phyloP scores from a whole-genome alignment of 2,797 vertebrate genomes.

The Acipenser transmontanus region DNA sequence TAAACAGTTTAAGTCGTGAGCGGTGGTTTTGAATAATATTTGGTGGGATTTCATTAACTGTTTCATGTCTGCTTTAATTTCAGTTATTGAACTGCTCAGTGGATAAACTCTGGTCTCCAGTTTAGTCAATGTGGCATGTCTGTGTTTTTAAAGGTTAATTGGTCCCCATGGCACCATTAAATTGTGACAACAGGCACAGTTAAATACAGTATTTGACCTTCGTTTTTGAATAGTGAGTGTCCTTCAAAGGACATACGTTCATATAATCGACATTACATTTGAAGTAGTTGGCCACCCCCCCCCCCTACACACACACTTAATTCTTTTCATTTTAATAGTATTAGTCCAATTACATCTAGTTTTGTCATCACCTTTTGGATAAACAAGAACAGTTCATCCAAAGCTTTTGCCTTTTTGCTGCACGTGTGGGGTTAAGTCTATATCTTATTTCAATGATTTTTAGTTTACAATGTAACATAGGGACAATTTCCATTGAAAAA shows the following conservation, averaged over 20 bases:
- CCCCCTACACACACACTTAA: no score
- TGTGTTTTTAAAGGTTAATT: constrained; percentile 1
- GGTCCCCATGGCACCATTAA: not conserved
- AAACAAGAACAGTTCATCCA: no score
- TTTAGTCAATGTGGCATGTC: not conserved
- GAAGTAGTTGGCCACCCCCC: not conserved
- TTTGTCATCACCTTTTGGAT: no score
- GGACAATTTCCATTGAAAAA: no score
- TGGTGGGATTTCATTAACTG: not conserved
- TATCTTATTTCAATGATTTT: no score
- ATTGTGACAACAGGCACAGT: not conserved
- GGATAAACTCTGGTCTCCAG: not conserved
- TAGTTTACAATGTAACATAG: no score
- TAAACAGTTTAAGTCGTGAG: no score
- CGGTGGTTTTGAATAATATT: not conserved
- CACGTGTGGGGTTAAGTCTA: no score
- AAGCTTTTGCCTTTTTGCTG: no score
- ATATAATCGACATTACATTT: not conserved
- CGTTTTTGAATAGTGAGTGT: not conserved
- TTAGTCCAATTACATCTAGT: no score
- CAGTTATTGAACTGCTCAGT: not conserved
- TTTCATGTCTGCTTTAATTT: not conserved
- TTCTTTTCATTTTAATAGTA: no score
- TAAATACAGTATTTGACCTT: not conserved
- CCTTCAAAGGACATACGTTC: not conserved